phyloP scores from a whole-genome alignment of 2,797 vertebrate species.

The Naso thynnoides region DNA sequence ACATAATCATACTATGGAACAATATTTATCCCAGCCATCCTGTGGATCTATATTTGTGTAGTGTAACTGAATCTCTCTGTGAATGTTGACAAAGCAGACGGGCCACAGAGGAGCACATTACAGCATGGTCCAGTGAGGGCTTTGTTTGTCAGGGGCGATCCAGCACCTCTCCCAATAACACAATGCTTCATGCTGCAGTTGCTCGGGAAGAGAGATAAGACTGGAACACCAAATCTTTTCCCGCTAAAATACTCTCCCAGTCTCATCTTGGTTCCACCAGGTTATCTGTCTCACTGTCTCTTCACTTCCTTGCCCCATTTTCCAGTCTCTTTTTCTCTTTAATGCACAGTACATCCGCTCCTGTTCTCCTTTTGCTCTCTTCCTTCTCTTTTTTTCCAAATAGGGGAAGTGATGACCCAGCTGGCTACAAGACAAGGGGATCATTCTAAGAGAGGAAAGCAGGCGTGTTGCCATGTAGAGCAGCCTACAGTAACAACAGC shows the following conservation, averaged over 20 bases:
- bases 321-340: conserved; percentile 45
- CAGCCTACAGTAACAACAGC: conserved; percentile 50
- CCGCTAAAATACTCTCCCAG: conserved; percentile 39
- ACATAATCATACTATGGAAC: conserved; percentile 22
- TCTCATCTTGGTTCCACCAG: conserved; percentile 17
- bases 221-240: conserved; percentile 39
- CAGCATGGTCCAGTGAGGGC: conserved; percentile 34
- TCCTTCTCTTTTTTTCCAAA: conserved; percentile 43
- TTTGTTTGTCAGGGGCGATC: conserved; percentile 37
- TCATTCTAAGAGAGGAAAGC: conserved; percentile 49
- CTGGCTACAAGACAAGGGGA: conserved; percentile 65
- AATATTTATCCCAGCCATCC: conserved; percentile 21
- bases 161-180: conserved; percentile 52
- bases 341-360: conserved; percentile 55
- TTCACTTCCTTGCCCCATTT: conserved; percentile 51
- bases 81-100: conserved; percentile 39
- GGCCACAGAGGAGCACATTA: conserved; percentile 40
- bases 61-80: conserved; percentile 48
- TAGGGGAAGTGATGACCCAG: conserved; percentile 61
- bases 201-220: conserved; percentile 41
- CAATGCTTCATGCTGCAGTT: conserved; percentile 32
- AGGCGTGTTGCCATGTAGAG: conserved; percentile 49
- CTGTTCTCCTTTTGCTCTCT: conserved; percentile 46
- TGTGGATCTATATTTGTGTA: conserved; percentile 31
- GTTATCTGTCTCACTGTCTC: conserved; percentile 38